Conservation (phyloP, 1,140 invertebrate genomes). For the Lamellibrachia luymesi region DNA sequence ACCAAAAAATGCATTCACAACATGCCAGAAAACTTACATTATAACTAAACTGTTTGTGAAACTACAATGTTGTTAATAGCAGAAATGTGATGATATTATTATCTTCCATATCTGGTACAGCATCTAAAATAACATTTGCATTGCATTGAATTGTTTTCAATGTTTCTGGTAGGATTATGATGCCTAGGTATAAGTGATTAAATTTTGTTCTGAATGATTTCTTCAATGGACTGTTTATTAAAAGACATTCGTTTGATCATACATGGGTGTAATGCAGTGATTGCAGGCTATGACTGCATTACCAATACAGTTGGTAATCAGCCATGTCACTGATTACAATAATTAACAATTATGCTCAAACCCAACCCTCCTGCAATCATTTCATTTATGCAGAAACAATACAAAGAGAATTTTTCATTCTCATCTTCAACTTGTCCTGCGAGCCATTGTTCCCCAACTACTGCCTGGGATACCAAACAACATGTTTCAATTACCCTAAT, state of each 20-base stretch:
- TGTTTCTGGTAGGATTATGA: background rate
- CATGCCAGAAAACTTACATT: background rate
- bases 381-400: background rate
- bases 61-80: background rate
- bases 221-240: background rate
- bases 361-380: background rate
- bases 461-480: background rate
- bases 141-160: background rate
- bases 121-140: background rate
- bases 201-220: background rate
- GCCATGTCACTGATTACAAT: background rate
- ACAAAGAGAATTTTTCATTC: background rate
- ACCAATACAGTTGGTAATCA: background rate
- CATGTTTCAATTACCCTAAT: slow-evolving; percentile 1
- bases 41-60: background rate
- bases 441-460: background rate
- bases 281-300: background rate
- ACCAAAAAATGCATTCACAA: background rate
- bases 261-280: background rate
- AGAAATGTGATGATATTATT: background rate
- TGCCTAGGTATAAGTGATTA: background rate
- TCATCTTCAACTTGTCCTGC: background rate
- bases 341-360: background rate
- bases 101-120: background rate
- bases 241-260: background rate